phyloP scores from a whole-genome alignment of 2,797 vertebrate genomes.

The Pelodytes ibericus region DNA sequence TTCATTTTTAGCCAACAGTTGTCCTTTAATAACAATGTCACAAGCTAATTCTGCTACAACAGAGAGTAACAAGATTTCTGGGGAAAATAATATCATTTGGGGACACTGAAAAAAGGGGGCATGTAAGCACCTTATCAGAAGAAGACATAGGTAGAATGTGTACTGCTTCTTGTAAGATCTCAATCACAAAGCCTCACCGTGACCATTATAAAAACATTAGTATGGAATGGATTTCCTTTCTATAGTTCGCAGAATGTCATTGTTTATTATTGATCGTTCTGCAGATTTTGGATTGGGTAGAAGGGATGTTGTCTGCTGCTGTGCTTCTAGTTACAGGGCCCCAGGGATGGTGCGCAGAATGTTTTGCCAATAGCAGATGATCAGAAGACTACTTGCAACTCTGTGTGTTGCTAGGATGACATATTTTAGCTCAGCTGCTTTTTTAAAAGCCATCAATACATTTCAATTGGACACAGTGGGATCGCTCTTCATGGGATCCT shows the following conservation, averaged over 20 bases:
- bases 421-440: not conserved
- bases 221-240: slow-evolving; percentile 42
- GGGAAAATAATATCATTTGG: no score
- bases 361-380: slow-evolving; percentile 29
- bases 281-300: slow-evolving; percentile 32
- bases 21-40: no score
- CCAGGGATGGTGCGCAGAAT: slow-evolving; percentile 16
- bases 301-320: slow-evolving; percentile 17
- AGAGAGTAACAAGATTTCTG: no score
- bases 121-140: no score
- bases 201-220: slow-evolving; percentile 47
- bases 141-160: no score
- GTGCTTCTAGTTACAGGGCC: slow-evolving; percentile 11
- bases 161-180: not conserved
- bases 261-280: slow-evolving; percentile 46
- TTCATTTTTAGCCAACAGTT: no score
- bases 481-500: no score
- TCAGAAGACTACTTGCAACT: not conserved
- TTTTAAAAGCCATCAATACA: not conserved
- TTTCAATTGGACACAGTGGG: no score
- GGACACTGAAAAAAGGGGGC: no score
- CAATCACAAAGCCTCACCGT: not conserved
- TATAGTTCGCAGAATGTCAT: slow-evolving; percentile 19
- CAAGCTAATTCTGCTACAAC: no score
- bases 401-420: not conserved